Evolutionary conservation across 2,888 invertebrate species (phyloP).

Genomic region (Mylabris sibirica): DNA sequence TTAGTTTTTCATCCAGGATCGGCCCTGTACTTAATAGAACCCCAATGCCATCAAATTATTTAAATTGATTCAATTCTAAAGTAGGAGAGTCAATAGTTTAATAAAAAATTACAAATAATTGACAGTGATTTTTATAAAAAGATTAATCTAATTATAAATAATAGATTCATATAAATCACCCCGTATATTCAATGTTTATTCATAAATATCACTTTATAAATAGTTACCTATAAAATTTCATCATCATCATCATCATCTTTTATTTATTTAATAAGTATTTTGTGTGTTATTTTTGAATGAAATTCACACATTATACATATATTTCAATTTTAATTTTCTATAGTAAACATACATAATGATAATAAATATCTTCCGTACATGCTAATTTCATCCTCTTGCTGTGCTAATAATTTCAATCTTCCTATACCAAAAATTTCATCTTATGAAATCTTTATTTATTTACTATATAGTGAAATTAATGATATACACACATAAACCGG

Average conservation of each 20-base stretch:
- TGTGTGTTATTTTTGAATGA: slow-evolving; percentile 3
- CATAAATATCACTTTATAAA: slow-evolving; percentile 3
- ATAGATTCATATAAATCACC: no score
- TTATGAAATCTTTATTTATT: neutral
- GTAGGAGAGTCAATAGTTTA: neutral
- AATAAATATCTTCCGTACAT: slow-evolving; percentile 12
- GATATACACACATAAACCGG: neutral
- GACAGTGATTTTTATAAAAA: no score
- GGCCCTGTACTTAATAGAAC: neutral
- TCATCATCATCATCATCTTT: slow-evolving; percentile 3
- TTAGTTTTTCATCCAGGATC: neutral
- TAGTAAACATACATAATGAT: neutral
- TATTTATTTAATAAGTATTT: slow-evolving; percentile 11
- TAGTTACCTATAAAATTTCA: slow-evolving; percentile 4
- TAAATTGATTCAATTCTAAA: neutral
- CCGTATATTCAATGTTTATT: neutral
- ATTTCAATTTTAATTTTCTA: neutral
- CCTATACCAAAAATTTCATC: no score
- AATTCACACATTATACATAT: neutral
- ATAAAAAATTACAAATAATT: no score
- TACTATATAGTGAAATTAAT: neutral
- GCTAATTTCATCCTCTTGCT: slow-evolving; percentile 1
- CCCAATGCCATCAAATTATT: neutral
- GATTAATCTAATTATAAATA: no score
- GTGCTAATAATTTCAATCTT: slow-evolving; percentile 6